Evolutionary conservation across 1,140 invertebrate species (phyloP).

Genomic region (Brachionus calyciflorus): DNA sequence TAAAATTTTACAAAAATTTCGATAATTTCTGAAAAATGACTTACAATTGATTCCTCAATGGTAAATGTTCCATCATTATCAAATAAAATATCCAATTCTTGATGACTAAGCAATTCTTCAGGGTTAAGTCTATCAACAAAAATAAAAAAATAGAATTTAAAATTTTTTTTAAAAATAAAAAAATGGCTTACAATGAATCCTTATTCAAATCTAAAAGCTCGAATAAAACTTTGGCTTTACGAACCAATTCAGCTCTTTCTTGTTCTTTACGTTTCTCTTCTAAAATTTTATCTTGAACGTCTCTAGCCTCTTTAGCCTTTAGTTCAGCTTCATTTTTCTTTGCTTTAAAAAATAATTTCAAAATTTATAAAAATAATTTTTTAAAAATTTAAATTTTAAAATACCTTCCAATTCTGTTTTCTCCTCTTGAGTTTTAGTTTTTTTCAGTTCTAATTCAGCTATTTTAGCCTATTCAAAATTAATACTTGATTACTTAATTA

Average conservation of each 20-base stretch:
- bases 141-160: background rate
- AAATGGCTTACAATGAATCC: conserved; percentile 3
- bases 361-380: too few relatives aligned
- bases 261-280: conserved; percentile 59
- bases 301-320: conserved; percentile 38
- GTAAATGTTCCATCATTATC: conserved; percentile 44
- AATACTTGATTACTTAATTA: too few relatives aligned
- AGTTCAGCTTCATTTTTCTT: conserved; percentile 31
- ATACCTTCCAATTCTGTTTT: background rate
- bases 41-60: conserved; percentile 37
- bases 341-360: background rate
- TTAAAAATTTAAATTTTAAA: background rate
- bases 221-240: conserved; percentile 17
- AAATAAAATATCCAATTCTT: conserved; percentile 30
- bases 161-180: background rate
- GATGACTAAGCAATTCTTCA: background rate
- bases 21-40: too few relatives aligned
- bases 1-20: too few relatives aligned
- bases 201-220: conserved; percentile 25
- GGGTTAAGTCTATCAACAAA: background rate
- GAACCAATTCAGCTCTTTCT: conserved; percentile 55
- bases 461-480: too few relatives aligned
- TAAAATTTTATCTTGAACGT: conserved; percentile 55
- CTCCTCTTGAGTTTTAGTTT: background rate
- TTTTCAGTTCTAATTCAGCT: conserved; percentile 26